phyloP scores from a whole-genome alignment of 2,888 invertebrate species.

The Danaus chrysippus region DNA sequence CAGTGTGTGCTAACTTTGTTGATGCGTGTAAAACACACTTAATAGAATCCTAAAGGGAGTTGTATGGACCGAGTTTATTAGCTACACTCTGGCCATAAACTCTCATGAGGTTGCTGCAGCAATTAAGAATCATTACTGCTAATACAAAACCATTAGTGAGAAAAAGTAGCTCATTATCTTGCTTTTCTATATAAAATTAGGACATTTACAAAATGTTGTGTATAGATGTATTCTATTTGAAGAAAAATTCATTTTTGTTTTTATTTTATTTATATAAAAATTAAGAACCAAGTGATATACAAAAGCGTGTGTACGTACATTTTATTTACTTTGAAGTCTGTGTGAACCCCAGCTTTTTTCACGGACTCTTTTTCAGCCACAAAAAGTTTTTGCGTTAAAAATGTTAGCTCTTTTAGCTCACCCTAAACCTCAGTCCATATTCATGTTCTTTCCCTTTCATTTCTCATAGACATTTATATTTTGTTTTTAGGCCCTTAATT shows the following conservation, averaged over 20 bases:
- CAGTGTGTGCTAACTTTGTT: constrained; percentile 2
- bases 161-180: background rate
- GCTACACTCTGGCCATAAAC: background rate
- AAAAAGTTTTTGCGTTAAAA: constrained; percentile 18
- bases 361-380: constrained; percentile 8
- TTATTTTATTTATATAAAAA: no score
- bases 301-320: background rate
- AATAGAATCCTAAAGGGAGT: constrained; percentile 8
- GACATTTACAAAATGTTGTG: no score
- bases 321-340: background rate
- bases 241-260: no score
- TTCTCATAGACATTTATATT: constrained; percentile 1
- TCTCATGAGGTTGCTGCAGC: background rate
- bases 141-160: background rate
- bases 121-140: constrained; percentile 4
- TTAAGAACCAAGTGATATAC: background rate
- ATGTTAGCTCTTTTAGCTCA: constrained; percentile 11
- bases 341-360: constrained; percentile 4
- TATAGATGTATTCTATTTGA: no score
- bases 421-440: constrained; percentile 12
- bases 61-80: constrained; percentile 5
- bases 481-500: constrained; percentile 1
- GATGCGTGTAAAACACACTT: constrained; percentile 5
- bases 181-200: no score
- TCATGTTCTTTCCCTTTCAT: constrained; percentile 10